Conservation (phyloP, 2,888 invertebrate species). For the Tridacna crocea region DNA sequence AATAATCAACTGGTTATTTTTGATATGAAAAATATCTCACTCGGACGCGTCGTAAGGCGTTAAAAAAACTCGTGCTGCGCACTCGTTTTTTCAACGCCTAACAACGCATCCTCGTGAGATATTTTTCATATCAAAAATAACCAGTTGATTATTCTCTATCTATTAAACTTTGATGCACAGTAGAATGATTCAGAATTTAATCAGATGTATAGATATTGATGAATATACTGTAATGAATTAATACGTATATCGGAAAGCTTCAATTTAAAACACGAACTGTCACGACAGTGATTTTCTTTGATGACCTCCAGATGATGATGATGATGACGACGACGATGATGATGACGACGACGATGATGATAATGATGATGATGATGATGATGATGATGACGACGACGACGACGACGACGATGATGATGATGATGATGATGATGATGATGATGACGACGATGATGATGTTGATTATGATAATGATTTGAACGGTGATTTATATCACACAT, state of each 20-base stretch:
- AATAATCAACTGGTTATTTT: too few species aligned
- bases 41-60: too few species aligned
- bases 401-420: constrained; percentile 18
- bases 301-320: neutral
- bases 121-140: too few species aligned
- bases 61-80: too few species aligned
- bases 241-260: neutral
- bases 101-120: too few species aligned
- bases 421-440: constrained; percentile 21
- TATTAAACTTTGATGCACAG: too few species aligned
- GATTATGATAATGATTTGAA: neutral
- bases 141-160: too few species aligned
- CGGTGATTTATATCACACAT: too few species aligned
- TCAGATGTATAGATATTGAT: neutral
- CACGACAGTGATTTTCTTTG: too few species aligned
- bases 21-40: too few species aligned
- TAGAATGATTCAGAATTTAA: too few species aligned
- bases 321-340: neutral
- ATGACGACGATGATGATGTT: constrained; percentile 14
- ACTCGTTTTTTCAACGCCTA: too few species aligned
- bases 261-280: neutral
- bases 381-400: neutral
- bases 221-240: neutral
- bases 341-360: constrained; percentile 9
- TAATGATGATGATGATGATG: constrained; percentile 6